A percentile compares a stretch with the other conserved stretches of the same genome.
phyloP scores from a whole-genome alignment of 2,888 invertebrate genomes.

The Octodonta nipae region DNA sequence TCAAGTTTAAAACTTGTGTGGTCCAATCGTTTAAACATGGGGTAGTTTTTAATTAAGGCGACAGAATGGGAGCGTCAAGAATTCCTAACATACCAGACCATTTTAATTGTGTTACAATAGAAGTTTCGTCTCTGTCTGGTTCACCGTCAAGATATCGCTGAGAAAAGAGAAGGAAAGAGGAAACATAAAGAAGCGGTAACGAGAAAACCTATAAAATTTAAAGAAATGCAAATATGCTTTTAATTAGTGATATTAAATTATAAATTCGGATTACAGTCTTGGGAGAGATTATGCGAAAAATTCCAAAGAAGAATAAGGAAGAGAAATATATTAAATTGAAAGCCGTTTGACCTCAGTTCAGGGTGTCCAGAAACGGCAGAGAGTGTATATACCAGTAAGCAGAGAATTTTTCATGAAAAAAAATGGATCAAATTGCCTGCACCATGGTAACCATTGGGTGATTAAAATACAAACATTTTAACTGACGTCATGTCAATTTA shows the following conservation, averaged over 20 bases:
- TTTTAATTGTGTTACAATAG: conserved; percentile 32
- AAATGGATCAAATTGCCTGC: too few species aligned
- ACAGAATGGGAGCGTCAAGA: conserved; percentile 36
- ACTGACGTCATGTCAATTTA: too few species aligned
- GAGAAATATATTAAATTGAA: too few species aligned
- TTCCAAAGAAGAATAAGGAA: too few species aligned
- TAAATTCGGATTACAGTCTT: conserved; percentile 23
- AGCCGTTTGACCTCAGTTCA: too few species aligned
- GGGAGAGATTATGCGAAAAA: conserved; percentile 9
- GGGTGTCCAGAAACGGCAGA: too few species aligned
- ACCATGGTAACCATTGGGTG: too few species aligned
- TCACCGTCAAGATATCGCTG: conserved; percentile 2
- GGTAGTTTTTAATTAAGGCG: conserved; percentile 38
- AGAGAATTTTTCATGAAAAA: too few species aligned
- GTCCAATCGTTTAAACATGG: conserved; percentile 24
- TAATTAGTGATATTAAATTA: conserved; percentile 35
- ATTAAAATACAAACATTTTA: too few species aligned
- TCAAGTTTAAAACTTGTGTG: conserved; percentile 12
- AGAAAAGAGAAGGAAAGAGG: conserved; percentile 12
- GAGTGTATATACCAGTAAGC: too few species aligned
- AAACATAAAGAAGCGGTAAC: conserved; percentile 22
- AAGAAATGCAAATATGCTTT: conserved; percentile 33
- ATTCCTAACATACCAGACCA: conserved; percentile 33
- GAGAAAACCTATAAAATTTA: conserved; percentile 18
- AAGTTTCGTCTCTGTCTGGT: conserved; percentile 20